phyloP scores from a whole-genome alignment of 2,888 invertebrate genomes.

The Tenthredo mesomela region DNA sequence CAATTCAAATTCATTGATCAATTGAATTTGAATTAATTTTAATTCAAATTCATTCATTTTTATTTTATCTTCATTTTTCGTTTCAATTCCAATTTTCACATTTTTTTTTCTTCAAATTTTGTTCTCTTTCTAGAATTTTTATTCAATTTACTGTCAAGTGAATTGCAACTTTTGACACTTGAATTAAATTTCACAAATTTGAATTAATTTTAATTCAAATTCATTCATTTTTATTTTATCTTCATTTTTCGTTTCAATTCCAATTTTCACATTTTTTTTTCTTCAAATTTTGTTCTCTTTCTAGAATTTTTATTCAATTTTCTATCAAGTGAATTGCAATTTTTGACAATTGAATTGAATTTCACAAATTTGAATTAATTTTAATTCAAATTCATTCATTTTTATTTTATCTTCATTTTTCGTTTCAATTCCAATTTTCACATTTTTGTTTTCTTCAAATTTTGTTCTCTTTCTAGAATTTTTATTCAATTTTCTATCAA shows the following conservation, averaged over 20 bases:
- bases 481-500: not conserved
- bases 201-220: not conserved
- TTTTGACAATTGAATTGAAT: not conserved
- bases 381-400: not conserved
- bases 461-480: not conserved
- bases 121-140: not conserved
- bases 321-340: not conserved
- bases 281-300: not conserved
- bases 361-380: not conserved
- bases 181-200: not conserved
- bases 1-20: not conserved
- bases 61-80: too few relatives aligned
- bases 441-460: too few relatives aligned
- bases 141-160: not conserved
- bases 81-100: too few relatives aligned
- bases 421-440: too few relatives aligned
- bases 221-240: not conserved
- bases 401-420: too few relatives aligned
- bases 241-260: not conserved
- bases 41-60: not conserved
- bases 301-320: not conserved
- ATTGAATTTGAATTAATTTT: not conserved
- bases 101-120: too few relatives aligned
- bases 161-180: not conserved
- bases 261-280: not conserved